phyloP scores from a whole-genome alignment of 2,113 vertebrate species.

The Melanerpes aurifrons region DNA sequence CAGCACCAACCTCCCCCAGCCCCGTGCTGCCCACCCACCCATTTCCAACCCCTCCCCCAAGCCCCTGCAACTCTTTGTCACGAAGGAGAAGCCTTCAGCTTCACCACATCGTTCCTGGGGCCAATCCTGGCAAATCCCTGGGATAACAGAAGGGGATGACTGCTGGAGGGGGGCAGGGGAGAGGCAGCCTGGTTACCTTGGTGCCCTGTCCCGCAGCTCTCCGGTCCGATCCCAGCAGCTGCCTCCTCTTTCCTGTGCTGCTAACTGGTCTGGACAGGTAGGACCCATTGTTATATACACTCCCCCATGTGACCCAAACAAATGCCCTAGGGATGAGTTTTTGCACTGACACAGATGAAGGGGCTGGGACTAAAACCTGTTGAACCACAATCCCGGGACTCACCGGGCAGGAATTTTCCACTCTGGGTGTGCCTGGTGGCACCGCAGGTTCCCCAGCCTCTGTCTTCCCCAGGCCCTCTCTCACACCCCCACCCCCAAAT shows the following conservation, averaged over 20 bases:
- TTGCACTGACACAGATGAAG: conserved; percentile 31
- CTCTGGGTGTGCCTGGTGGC: neutral
- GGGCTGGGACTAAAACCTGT: conserved; percentile 68
- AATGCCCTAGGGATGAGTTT: conserved; percentile 73
- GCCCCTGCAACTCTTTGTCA: fast-evolving
- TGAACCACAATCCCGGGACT: conserved; percentile 37
- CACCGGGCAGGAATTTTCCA: conserved; percentile 68
- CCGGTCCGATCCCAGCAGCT: neutral
- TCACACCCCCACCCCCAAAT: neutral
- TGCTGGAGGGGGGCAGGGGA: too few relatives aligned
- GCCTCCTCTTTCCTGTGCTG: neutral
- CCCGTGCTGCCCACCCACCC: fast-evolving
- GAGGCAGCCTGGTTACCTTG: conserved; percentile 6
- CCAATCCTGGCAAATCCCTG: fast-evolving
- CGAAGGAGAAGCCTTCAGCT: fast-evolving
- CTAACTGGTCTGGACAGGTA: neutral
- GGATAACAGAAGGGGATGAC: too few relatives aligned
- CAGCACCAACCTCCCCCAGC: fast-evolving
- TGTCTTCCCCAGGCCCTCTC: neutral
- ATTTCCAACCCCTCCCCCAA: neutral
- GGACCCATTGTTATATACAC: conserved; percentile 56
- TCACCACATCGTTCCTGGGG: fast-evolving
- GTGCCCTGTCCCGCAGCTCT: neutral
- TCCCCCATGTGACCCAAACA: conserved; percentile 66
- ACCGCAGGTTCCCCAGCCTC: neutral